These are phyloP conservation scores for Tetramorium simillimum DNA, from an alignment of 1,140 invertebrate genomes.

Conservation along the genomic window DNA sequence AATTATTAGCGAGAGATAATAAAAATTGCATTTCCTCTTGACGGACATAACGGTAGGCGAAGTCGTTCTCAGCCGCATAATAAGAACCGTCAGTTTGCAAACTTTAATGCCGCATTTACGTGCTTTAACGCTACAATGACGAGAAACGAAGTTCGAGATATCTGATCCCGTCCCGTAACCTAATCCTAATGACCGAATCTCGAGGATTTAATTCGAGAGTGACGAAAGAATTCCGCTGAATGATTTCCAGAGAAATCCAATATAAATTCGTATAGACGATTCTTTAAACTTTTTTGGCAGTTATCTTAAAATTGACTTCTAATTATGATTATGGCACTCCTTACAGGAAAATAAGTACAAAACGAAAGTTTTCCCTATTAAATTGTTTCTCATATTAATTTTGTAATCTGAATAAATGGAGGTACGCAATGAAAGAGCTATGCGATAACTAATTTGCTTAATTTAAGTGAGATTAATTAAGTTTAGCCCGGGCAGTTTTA, in stretches of 20 bases:
- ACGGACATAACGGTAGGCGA: background rate
- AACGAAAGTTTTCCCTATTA: background rate
- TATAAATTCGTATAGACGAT: too few relatives aligned
- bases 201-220: constrained; percentile 2
- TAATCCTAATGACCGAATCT: constrained; percentile 37
- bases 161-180: constrained; percentile 25
- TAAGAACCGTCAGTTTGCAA: background rate
- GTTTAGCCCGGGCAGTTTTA: background rate
- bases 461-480: constrained; percentile 46
- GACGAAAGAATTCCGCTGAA: background rate
- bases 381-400: constrained; percentile 16
- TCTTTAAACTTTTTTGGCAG: background rate
- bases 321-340: background rate
- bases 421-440: background rate
- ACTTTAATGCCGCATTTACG: constrained; percentile 14
- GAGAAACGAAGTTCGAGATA: constrained; percentile 10
- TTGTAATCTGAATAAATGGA: constrained; percentile 15
- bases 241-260: background rate
- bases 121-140: constrained; percentile 3
- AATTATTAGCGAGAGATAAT: background rate
- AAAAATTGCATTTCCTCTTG: constrained; percentile 8
- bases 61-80: background rate
- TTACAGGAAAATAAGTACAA: background rate
- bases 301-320: background rate
- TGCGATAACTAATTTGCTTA: constrained; percentile 29